Evolutionary conservation across 2,888 invertebrate species (phyloP).

Genomic region (Scaptomyza parva): DNA sequence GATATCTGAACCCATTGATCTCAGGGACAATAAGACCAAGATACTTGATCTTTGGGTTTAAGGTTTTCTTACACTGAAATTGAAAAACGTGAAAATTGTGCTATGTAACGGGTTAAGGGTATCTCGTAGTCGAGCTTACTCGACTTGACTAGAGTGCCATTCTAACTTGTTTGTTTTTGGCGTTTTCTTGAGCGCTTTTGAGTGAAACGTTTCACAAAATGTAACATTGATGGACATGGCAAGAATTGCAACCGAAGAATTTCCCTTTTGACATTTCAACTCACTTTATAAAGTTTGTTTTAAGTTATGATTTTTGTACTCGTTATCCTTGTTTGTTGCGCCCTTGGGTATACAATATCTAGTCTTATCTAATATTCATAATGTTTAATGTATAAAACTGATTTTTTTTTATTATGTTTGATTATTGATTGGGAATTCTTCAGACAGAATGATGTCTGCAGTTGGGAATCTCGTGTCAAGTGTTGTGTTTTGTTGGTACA

Average conservation of each 20-base stretch:
- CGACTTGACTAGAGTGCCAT: no score
- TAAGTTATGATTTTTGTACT: neutral
- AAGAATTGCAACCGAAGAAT: constrained; percentile 12
- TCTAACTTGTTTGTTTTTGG: constrained; percentile 13
- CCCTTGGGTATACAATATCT: neutral
- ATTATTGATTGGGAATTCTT: no score
- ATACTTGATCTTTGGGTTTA: no score
- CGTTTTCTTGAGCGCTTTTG: constrained; percentile 31
- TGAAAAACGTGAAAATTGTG: no score
- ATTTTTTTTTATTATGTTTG: no score
- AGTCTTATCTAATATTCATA: neutral
- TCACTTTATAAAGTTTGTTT: neutral
- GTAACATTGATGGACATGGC: constrained; percentile 17
- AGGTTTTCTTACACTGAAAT: no score
- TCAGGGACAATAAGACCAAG: no score
- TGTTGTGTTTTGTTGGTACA: constrained; percentile 2
- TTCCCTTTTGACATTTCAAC: neutral
- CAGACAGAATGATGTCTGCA: no score
- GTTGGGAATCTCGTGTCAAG: neutral
- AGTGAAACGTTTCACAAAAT: constrained; percentile 35
- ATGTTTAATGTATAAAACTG: no score
- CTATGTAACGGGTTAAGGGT: no score
- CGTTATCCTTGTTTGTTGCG: neutral
- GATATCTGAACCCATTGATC: no score
- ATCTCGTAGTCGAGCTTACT: no score